Percentiles rank a stretch among this genome's conserved stretches.
phyloP scores from a whole-genome alignment of 1,140 invertebrate species.

The Bombus terrestris region DNA sequence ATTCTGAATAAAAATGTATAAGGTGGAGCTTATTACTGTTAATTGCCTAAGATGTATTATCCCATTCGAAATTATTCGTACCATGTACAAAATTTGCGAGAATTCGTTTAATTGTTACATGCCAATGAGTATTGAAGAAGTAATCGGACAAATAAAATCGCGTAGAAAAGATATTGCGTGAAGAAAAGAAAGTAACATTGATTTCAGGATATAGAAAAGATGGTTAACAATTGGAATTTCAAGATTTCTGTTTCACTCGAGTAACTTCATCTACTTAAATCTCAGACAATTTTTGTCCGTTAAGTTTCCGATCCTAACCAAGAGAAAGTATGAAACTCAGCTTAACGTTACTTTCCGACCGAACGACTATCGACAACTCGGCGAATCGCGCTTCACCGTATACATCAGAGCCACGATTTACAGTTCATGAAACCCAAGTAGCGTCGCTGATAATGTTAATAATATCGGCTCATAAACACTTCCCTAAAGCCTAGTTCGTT shows the following conservation, averaged over 20 bases:
- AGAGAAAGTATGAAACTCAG: neutral
- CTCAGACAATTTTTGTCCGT: neutral
- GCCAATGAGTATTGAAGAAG: neutral
- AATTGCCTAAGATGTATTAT: neutral
- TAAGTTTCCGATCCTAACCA: neutral
- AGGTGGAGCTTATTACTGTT: neutral
- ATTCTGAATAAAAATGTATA: neutral
- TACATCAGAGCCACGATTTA: neutral
- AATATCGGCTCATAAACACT: neutral
- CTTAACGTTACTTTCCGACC: neutral
- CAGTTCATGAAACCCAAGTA: neutral
- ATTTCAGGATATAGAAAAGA: too few relatives aligned
- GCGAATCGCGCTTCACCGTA: neutral
- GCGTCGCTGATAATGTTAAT: constrained; percentile 19
- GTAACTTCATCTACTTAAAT: neutral
- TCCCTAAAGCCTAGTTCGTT: neutral
- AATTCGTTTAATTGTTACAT: neutral
- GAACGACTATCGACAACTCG: neutral
- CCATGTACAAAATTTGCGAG: too few relatives aligned
- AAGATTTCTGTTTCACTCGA: neutral
- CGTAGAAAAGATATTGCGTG: neutral
- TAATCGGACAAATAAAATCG: neutral
- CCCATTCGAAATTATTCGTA: neutral
- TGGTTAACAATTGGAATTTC: neutral
- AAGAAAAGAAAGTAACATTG: too few relatives aligned